Base-by-base conservation (phyloP, 2,113 vertebrate genomes). In the Brachyhypopomus occidentalis region DNA sequence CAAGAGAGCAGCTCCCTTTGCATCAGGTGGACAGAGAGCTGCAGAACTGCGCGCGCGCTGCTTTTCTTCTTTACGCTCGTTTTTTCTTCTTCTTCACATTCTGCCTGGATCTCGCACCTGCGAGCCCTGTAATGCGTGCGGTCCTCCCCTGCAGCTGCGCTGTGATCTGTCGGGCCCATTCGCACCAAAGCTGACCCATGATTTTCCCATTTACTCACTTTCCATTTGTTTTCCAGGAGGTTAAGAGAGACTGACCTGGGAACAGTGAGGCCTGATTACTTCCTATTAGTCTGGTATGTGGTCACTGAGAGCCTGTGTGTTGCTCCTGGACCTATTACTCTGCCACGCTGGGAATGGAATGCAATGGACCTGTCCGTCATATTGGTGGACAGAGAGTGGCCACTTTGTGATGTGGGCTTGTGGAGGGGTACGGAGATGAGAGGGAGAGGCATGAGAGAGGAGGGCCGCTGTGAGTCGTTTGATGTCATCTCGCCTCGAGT, bases 201-300 rank as follows among this genome's bases (percentile, higher is more conserved):
- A 78, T 78, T 83, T 77, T 60, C 67, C 67, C 82, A 73, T 83
- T 83, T 76, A 63, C 73, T 83, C 58, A 74, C 27, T 41, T 30
- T 81, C 81, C 84, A 83, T 85, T 85, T 77, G 69, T 75, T 79
- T 82, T 81, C 55, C 59, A 62, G 63, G 72, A 81, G 84, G 84
- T 86, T 86, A 86, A 86, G 77, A 52, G 62, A 86, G 72, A 78
- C 36, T 85, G 84, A 85, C 84, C 84, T 74, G 72, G 59, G 78
- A 86, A 80, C 80, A 81, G 78, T 86, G 79, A 83, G 76, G 84
- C 81, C 81, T 79, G 74, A 86, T 86, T 86, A 86, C 78, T 78
- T 83, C 84, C 84, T 81, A 86, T 83, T 86, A 86, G 81, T 78
- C 58, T 62, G 12, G 67, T 59, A 76, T 83, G 84, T 23, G 81